Percentiles rank a stretch among this genome's conserved stretches.
These are phyloP conservation scores for Apamea epomidion DNA, from an alignment of 2,888 invertebrate genomes.

Conservation along the genomic window DNA sequence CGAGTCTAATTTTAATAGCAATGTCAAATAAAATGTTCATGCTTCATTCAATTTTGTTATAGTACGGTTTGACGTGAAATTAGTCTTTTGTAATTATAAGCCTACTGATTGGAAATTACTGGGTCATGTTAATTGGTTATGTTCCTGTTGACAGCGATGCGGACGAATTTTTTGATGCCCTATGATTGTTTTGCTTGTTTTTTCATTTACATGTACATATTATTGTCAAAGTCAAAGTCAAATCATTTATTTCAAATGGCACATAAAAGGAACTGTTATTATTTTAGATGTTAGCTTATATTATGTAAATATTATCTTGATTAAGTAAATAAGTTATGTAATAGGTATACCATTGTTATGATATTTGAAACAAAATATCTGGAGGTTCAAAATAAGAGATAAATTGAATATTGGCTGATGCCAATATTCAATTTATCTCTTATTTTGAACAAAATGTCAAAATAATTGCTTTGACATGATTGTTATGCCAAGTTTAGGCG, in stretches of 20 bases:
- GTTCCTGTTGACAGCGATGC: no score
- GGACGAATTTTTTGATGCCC: no score
- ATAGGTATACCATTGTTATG: neutral
- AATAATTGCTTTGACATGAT: neutral
- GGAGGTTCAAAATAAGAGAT: no score
- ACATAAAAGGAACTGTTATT: no score
- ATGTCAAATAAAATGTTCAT: constrained; percentile 32
- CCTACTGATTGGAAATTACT: neutral
- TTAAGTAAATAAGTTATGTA: neutral
- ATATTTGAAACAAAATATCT: neutral
- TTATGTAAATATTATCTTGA: no score
- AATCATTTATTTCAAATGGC: no score
- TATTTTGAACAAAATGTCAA: neutral
- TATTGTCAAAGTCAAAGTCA: no score
- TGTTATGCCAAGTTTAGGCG: neutral
- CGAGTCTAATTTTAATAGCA: constrained; percentile 26
- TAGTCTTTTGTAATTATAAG: constrained; percentile 19
- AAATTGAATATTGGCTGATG: no score
- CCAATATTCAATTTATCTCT: neutral
- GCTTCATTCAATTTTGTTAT: constrained; percentile 36
- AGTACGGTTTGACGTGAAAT: constrained; percentile 30
- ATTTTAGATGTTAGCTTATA: no score
- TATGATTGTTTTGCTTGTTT: no score
- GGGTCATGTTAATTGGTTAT: neutral
- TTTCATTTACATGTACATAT: no score